A percentile compares a stretch with the other conserved stretches of the same genome.
Evolutionary conservation across 1,140 invertebrate species (phyloP).

Genomic region (Drosophila truncata): DNA sequence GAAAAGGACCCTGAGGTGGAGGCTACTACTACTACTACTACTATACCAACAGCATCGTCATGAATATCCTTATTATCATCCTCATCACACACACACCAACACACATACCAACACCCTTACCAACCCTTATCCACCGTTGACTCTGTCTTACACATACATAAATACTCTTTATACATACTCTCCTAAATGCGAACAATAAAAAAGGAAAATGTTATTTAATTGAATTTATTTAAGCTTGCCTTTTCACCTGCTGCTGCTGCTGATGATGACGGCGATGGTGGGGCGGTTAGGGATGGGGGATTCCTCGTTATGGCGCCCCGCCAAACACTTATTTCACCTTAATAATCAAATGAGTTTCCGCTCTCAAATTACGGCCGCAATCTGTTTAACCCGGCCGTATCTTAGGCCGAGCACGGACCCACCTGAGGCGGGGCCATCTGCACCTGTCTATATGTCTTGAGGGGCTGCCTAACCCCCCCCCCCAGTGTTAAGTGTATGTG

Average conservation of each 20-base stretch:
- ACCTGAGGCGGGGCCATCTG: constrained; percentile 24
- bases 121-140: constrained; percentile 23
- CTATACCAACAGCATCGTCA: constrained; percentile 59
- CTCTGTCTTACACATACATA: constrained; percentile 40
- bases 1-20: constrained; percentile 40
- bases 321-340: constrained; percentile 77
- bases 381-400: constrained; percentile 70
- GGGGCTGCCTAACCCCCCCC: constrained; percentile 9
- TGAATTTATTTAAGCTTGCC: constrained; percentile 82
- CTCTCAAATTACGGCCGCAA: constrained; percentile 83
- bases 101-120: constrained; percentile 18
- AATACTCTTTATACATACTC: constrained; percentile 65
- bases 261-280: background rate
- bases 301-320: background rate
- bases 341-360: constrained; percentile 83
- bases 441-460: constrained; percentile 65
- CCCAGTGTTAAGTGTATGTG: constrained; percentile 16
- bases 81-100: constrained; percentile 12
- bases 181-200: constrained; percentile 77
- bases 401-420: constrained; percentile 36
- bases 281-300: background rate
- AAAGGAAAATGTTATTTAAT: constrained; percentile 82
- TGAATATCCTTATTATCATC: constrained; percentile 64
- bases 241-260: constrained; percentile 67
- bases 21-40: constrained; percentile 55